phyloP scores from a whole-genome alignment of 2,888 invertebrate species.

The Protodeltote pygarga region DNA sequence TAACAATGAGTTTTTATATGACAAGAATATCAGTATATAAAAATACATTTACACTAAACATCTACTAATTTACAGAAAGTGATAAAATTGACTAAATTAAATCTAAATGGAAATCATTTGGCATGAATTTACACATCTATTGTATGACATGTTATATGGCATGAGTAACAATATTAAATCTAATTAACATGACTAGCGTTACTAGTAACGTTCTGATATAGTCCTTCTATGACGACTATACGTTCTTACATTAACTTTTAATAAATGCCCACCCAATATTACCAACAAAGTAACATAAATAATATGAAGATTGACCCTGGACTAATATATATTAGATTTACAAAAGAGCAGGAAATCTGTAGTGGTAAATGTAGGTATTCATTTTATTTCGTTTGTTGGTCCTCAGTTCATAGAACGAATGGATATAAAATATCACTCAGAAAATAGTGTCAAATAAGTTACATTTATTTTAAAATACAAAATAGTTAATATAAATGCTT shows the following conservation, averaged over 20 bases:
- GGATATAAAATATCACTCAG: conserved; percentile 32
- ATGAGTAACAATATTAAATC: conserved; percentile 48
- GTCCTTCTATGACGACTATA: conserved; percentile 34
- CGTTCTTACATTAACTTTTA: conserved; percentile 18
- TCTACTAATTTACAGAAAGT: conserved; percentile 21
- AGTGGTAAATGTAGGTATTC: conserved; percentile 12
- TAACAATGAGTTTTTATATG: conserved; percentile 26
- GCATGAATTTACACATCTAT: conserved; percentile 54
- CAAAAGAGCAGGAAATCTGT: conserved; percentile 23
- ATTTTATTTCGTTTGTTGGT: conserved; percentile 27
- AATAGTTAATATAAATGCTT: conserved; percentile 33
- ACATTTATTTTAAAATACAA: too few relatives aligned
- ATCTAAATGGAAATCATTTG: conserved; percentile 54
- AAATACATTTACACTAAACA: conserved; percentile 49
- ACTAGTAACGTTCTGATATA: conserved; percentile 60
- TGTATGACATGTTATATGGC: conserved; percentile 51
- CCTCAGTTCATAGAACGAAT: conserved; percentile 30
- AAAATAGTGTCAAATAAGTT: conserved; percentile 30
- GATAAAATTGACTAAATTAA: conserved; percentile 41
- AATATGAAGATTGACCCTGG: conserved; percentile 25
- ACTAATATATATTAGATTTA: conserved; percentile 44
- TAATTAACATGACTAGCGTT: conserved; percentile 65
- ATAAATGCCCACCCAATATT: conserved; percentile 36
- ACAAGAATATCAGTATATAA: conserved; percentile 46
- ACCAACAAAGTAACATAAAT: conserved; percentile 32